These are phyloP conservation scores for Cheilosia impressa DNA, from an alignment of 2,888 invertebrate genomes.

Conservation along the genomic window DNA sequence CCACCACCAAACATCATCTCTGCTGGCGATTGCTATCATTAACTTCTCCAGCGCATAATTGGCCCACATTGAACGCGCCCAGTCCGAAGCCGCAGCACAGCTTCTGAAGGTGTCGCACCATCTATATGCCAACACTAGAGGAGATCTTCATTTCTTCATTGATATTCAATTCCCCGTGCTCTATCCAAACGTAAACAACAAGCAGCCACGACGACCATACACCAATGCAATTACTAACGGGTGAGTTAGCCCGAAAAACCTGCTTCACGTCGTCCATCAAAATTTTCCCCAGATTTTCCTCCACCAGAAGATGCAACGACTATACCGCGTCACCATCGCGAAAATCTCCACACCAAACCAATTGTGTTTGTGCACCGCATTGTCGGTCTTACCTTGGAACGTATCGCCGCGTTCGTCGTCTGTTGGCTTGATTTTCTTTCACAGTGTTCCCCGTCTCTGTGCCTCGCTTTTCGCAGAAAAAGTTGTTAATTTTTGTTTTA, in stretches of 20 bases:
- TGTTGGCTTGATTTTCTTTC: conserved; percentile 34
- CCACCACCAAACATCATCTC: neutral
- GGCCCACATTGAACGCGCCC: conserved; percentile 22
- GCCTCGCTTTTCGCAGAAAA: conserved; percentile 51
- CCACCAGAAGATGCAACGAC: conserved; percentile 25
- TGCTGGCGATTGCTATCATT: conserved; percentile 32
- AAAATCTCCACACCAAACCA: conserved; percentile 53
- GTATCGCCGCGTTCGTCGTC: conserved; percentile 28
- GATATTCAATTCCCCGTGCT: neutral
- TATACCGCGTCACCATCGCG: conserved; percentile 23
- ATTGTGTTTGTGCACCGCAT: conserved; percentile 8
- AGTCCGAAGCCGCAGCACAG: neutral
- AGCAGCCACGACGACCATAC: neutral
- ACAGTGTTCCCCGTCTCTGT: conserved; percentile 4
- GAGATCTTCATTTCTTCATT: neutral
- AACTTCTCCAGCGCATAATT: conserved; percentile 9
- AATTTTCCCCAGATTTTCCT: conserved; percentile 28
- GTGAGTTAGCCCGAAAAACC: conserved; percentile 62
- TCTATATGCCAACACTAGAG: neutral
- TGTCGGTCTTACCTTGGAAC: conserved; percentile 59
- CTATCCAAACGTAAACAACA: neutral
- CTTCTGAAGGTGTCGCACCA: conserved; percentile 22
- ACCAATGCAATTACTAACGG: conserved; percentile 19
- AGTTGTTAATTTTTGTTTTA: conserved; percentile 25
- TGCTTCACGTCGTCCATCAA: conserved; percentile 27